Base-by-base conservation (phyloP, 2,888 invertebrate species). In the Clanis bilineata region DNA sequence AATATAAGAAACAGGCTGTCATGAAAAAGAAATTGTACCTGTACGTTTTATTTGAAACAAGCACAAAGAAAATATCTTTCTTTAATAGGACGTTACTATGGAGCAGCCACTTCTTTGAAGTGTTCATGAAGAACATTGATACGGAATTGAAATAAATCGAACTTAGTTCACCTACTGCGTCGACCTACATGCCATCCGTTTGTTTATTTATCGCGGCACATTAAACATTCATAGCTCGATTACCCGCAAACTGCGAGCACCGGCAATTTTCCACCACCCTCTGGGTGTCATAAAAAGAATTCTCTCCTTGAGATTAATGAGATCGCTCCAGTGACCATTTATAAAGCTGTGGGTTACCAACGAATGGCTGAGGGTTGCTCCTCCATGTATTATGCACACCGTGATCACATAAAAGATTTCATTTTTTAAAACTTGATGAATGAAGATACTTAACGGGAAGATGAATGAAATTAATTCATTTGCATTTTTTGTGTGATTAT, bases 261-360 rank as follows among this genome's bases (percentile, higher is more conserved):
- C 67, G 70, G 67, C 70, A 72, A 75, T 77, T 76, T 75, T 75
- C 67, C 65, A 63, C 63, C 58, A 57, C 71, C 77, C 76, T 70
- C 67, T 68, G 76, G 73, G 76, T 64, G 67, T 71, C 73, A 67
- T 77, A 75, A 76, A 77, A 70, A 73, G 66, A 76, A 74, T 74
- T 76, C 77, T 75, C 73, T 72, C 64, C 62, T 65, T 61, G 73
- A 77, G 77, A 81, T 80, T 78, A 79, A 83, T 78, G 74, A 72
- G 72, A 63, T 72, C 38, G 23, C 15, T 45, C 45, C 45, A 47
- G 36, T 36, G 45, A 25, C 45, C 57, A 47, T 23, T 21, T 38
- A 57, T 57, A 57, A 44, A 43, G 22, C 15, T 18, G 28, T 51
- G 51, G 32, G 32, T 51, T 51, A 32, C 51, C 18, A 32, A 28